Evolutionary conservation across 2,113 vertebrate species (phyloP), one percentile per base, ranked within the genome.

Genomic region (Dendrocopos noguchii): DNA sequence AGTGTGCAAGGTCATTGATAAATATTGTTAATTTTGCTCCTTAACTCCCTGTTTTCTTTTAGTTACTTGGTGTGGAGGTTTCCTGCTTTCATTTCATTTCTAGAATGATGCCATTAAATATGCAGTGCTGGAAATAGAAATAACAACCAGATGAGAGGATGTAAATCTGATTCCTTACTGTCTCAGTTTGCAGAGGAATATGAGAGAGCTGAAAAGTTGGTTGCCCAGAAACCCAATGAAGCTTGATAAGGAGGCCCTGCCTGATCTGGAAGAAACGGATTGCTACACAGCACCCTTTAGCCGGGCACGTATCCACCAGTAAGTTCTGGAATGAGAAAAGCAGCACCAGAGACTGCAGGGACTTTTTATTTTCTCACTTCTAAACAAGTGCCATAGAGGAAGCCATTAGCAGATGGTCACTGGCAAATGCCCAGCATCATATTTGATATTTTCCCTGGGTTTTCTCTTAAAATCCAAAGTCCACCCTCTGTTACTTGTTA

Each of bases 281-380:
- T 99, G 99, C 94, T 99, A 99, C 96, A 99, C 99, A 2, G 99
- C 99, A 4, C 99, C 99, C 42, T 99, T 99, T 93, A 99, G 99
- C 97, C 96, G 99, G 15, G 98, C 99, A 4, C 98, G 99, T 88
- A 99, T 99, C 90, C 99, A 99, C 97, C 99, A 99, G 99, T 99
- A 97, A 98, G 99, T 97, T 85, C 68, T 87, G 75, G 36, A 27
- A 25, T 14, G 24, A 44, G 50, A 44, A 50, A 50, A 19, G 13
- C 80, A 33, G 14, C 4, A 1, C 77, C 55, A 50, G 44, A 21
- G 59, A 78, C 73, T 33, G 25, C 57, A 22, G 57, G 47, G 31
- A 31, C 74, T 56, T 89, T 77, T 72, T 56, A 42, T 60, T 87
- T 93, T 67, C 91, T 87, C 88, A 20, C 71, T 84, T 65, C 44